Base-by-base conservation (phyloP, 2,888 invertebrate species). In the Euplagia quadripunctaria region DNA sequence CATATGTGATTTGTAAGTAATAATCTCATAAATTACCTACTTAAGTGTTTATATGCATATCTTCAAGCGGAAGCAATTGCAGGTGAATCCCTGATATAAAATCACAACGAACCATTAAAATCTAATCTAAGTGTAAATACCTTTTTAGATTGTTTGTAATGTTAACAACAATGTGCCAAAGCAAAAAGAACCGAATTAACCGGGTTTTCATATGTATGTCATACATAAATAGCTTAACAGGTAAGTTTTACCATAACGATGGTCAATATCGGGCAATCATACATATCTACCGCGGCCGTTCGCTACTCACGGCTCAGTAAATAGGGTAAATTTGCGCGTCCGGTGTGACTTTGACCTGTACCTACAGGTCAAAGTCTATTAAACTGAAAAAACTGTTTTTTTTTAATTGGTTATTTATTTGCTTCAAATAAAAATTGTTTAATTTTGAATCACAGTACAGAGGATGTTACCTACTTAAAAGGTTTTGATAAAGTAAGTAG, bases 41-140 rank as follows among this genome's bases (percentile, higher is more conserved):
- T 5, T 61, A 31, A 61, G 31, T 31, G 5, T 31, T 12, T 61
- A 14, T 12, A 31, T 31, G 31, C 2, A 61, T 61, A 61, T 61
- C 12, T 58, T 58, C 5, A 31, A 12, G 31, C 61, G 20, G 43
- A 61, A 72, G 49, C 52, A 20, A 68, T 52, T 51, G 20, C 42
- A 52, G 64, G 68, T 68, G 68, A 72, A 64, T 68, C 68, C 72
- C 68, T 52, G 42, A 12, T 7, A 58, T 42, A 42, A 55, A 63
- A 52, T 43, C 42, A 55, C 68, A 68, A 20, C 42, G n/a, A 49
- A 49, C 20, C 20, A 64, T 64, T 52, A 52, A 43, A 20, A 41
- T 64, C 42, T 52, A 43, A 70, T 64, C 64, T 9, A 31, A 14
- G 11, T 11, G 43, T 46, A 46, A 6, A 14, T 61, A 1, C 12